phyloP scores from a whole-genome alignment of 2,113 vertebrate genomes.

The Clinocottus analis region DNA sequence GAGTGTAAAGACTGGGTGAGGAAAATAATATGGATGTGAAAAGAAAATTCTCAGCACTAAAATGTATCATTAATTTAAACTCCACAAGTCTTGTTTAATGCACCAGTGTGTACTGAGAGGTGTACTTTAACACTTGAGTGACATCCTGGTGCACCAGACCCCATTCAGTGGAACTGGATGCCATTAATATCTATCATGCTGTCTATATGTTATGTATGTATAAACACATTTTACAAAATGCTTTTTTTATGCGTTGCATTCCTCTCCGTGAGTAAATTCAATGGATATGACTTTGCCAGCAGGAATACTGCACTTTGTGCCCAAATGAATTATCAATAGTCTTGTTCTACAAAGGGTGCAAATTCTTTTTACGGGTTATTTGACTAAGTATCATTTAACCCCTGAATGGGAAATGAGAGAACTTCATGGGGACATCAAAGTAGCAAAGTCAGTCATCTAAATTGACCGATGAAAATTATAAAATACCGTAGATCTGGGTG shows the following conservation, averaged over 20 bases:
- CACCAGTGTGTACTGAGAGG: background rate
- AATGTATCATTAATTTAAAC: constrained; percentile 20
- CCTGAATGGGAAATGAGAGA: constrained; percentile 1
- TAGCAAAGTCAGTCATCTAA: constrained; percentile 32
- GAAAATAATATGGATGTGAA: constrained; percentile 2
- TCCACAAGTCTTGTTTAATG: constrained; percentile 14
- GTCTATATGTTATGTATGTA: constrained; percentile 12
- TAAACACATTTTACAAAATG: background rate
- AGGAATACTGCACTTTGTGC: background rate
- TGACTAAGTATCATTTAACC: constrained; percentile 41
- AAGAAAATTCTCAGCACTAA: background rate
- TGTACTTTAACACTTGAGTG: background rate
- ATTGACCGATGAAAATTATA: background rate
- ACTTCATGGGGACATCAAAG: constrained; percentile 46
- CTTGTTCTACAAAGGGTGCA: constrained; percentile 22
- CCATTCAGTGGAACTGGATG: background rate
- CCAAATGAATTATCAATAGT: constrained; percentile 17
- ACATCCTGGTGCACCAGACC: background rate
- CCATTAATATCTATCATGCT: constrained; percentile 19
- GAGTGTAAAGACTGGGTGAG: constrained; percentile 27
- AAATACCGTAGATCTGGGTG: constrained; percentile 20
- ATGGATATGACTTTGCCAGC: background rate
- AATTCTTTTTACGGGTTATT: constrained; percentile 34
- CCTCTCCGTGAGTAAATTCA: background rate
- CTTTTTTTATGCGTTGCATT: too few relatives aligned